Evolutionary conservation across 1,140 invertebrate genomes (phyloP), one percentile per base, ranked within the genome.

Genomic region (Nautilus pompilius): DNA sequence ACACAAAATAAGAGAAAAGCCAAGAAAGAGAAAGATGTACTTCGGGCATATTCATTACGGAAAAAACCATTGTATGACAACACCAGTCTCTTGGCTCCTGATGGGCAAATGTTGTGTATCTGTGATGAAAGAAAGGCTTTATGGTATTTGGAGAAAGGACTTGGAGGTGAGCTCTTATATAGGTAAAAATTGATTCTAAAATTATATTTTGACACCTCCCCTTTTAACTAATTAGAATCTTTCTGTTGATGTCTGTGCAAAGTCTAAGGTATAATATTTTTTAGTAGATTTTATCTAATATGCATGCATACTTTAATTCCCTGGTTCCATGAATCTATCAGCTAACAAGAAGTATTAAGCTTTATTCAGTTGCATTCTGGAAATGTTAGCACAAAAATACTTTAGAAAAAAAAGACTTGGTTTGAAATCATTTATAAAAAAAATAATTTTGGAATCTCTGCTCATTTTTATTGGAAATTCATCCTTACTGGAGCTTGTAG

Each of bases 91-190:
- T 81, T 89, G 80, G 91, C 91, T 6, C 90, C 90, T 1, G 91
- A 93, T 80, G 90, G 90, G 6, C 89, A 91, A 65, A 80, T 88
- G 15, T 80, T 93, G 2, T 92, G 91, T 73, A 92, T 91, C 2
- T 92, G 90, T 78, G 90, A 92, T 79, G 84, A 84, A n/a, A 89
- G 89, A 63, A 93, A 93, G 75, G 91, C 90, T 1, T 80, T 88
- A 63, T 94, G 92, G 92, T 92, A 86, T 80, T 70, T 92, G 2
- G 80, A 84, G 0, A 92, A 91, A 80, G 82, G 85, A 28, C 74
- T 93, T 29, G 89, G 86, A 58, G 75, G 80, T 81, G 63, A 57
- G 63, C 55, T 55, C n/a, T n/a, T n/a, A n/a, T n/a, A n/a, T n/a
- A 5, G 48, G n/a, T 3, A 4, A 46, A 46, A 46, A 13, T 22